Evolutionary conservation across 1,140 invertebrate species (phyloP).

Genomic region (Rhopalosiphum padi): DNA sequence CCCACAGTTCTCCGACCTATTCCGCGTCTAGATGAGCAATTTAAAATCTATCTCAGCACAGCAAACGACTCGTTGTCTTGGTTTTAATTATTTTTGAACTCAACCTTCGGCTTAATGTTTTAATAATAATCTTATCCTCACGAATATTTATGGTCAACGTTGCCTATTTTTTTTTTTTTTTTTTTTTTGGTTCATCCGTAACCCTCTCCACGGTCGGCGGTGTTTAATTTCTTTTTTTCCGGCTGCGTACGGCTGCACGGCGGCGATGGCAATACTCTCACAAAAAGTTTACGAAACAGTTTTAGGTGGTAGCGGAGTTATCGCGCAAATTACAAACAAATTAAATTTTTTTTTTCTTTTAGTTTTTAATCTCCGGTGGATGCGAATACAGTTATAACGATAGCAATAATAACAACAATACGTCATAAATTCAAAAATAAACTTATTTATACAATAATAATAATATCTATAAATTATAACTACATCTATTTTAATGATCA

Average conservation of each 20-base stretch:
- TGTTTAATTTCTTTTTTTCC: slow-evolving; percentile 44
- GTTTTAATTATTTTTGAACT: slow-evolving; percentile 43
- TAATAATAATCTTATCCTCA: slow-evolving; percentile 49
- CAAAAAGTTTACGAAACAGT: slow-evolving; percentile 24
- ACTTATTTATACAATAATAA: slow-evolving; percentile 19
- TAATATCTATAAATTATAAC: slow-evolving; percentile 3
- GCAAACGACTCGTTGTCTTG: not conserved
- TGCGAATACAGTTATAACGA: not conserved
- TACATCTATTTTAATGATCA: not conserved
- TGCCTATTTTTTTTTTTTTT: not conserved
- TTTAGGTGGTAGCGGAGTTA: not conserved
- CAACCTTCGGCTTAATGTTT: slow-evolving; percentile 40
- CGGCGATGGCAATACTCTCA: not conserved
- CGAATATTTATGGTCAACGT: slow-evolving; percentile 29
- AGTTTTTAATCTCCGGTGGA: not conserved
- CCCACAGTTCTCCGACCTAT: not conserved
- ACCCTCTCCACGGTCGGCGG: not conserved
- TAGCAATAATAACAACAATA: not conserved
- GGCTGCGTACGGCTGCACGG: not conserved
- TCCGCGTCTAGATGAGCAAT: slow-evolving; percentile 28
- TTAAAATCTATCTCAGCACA: not conserved
- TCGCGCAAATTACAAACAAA: slow-evolving; percentile 28
- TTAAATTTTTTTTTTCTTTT: slow-evolving; percentile 1
- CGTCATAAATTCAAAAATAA: slow-evolving; percentile 14
- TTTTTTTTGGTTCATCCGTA: not conserved